Evolutionary conservation across 2,888 invertebrate species (phyloP).

Genomic region (Galeopsomyia nigrocyanea): DNA sequence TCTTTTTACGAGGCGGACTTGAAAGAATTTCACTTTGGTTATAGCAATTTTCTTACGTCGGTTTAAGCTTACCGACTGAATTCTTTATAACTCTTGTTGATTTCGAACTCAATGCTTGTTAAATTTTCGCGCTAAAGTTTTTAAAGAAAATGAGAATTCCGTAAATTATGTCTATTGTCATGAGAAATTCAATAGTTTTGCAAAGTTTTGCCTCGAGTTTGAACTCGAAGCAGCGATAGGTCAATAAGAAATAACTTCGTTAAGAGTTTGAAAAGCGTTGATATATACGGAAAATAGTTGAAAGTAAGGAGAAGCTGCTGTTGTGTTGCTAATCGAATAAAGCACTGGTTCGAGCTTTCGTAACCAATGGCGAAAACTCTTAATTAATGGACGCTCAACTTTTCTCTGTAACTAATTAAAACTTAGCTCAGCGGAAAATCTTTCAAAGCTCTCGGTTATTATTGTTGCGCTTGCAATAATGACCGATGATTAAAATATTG

Average conservation of each 20-base stretch:
- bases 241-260: neutral
- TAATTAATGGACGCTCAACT: conserved; percentile 12
- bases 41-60: too few species aligned
- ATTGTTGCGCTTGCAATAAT: too few species aligned
- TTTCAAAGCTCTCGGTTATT: neutral
- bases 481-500: neutral
- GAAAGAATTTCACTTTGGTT: too few species aligned
- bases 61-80: too few species aligned
- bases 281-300: neutral
- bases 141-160: too few species aligned
- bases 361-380: conserved; percentile 10
- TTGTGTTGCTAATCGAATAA: conserved; percentile 23
- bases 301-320: conserved; percentile 2
- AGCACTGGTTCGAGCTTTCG: conserved; percentile 3
- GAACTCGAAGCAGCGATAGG: neutral
- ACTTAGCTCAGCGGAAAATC: neutral
- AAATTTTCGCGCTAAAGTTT: too few species aligned
- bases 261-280: conserved; percentile 1
- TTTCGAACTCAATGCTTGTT: too few species aligned
- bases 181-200: too few species aligned
- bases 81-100: too few species aligned
- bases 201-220: too few species aligned
- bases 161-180: too few species aligned
- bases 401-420: neutral
- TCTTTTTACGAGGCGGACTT: too few species aligned